These are phyloP conservation scores for Platycercus adscitus DNA, from an alignment of 2,113 vertebrate genomes.

Conservation along the genomic window DNA sequence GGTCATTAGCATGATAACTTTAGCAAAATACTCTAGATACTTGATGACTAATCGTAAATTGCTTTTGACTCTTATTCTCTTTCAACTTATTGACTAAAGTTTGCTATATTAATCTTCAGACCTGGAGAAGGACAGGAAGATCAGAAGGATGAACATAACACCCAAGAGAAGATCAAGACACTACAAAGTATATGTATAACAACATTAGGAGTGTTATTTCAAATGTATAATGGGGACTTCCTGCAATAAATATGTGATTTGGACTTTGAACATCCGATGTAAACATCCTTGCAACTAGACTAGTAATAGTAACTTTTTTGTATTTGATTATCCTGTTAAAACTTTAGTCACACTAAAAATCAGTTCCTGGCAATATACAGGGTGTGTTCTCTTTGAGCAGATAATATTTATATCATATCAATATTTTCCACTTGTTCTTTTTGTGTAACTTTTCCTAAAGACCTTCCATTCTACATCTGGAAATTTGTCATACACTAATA, in stretches of 20 bases:
- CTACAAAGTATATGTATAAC: not conserved
- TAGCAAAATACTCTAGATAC: not conserved
- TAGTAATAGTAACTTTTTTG: not conserved
- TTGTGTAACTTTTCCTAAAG: not conserved
- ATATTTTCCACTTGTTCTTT: not conserved
- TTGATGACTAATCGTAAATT: not conserved
- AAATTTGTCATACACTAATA: not conserved
- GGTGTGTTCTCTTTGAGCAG: not conserved
- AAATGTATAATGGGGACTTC: not conserved
- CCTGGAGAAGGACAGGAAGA: not conserved
- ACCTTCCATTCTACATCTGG: not conserved
- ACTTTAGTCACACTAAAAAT: not conserved
- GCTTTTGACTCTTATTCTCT: not conserved
- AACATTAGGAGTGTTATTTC: not conserved
- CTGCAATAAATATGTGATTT: not conserved
- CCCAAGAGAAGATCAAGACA: not conserved
- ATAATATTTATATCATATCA: not conserved
- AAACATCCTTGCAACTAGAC: not conserved
- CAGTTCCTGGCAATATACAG: not conserved
- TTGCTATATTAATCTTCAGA: not conserved
- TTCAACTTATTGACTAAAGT: not conserved
- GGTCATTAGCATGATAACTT: not conserved
- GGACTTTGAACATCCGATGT: not conserved
- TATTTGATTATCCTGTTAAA: not conserved
- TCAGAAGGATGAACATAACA: not conserved